Evolutionary conservation across 1,140 invertebrate species (phyloP).

Genomic region (Octopus sinensis): DNA sequence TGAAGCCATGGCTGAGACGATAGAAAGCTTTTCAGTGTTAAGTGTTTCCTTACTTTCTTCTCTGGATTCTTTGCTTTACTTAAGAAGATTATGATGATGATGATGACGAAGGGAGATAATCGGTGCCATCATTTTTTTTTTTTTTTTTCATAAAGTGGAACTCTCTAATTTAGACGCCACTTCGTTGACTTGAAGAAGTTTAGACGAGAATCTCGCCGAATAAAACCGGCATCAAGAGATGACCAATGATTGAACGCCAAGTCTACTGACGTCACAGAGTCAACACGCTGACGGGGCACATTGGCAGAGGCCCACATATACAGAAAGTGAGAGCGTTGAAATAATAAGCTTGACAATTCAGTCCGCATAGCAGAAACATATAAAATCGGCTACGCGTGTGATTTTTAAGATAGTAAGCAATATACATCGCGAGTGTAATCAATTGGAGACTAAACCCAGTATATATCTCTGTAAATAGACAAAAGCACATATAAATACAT

Average conservation of each 20-base stretch:
- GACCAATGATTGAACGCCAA: conserved; percentile 47
- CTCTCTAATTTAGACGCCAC: conserved; percentile 26
- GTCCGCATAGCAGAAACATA: no score
- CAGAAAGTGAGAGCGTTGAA: background rate
- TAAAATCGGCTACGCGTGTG: no score
- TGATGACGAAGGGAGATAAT: background rate
- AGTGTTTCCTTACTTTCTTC: background rate
- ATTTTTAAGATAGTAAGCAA: no score
- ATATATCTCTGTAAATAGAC: no score
- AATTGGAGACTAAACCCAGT: no score
- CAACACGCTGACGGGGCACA: background rate
- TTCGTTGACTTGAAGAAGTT: background rate
- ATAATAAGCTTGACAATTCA: no score
- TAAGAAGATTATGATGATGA: background rate
- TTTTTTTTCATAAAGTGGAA: background rate
- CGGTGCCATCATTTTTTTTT: background rate
- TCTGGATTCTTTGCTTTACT: background rate
- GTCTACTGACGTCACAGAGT: conserved; percentile 31
- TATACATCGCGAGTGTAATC: no score
- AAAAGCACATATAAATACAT: no score
- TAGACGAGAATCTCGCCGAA: background rate
- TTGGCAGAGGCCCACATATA: background rate
- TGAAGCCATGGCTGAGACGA: background rate
- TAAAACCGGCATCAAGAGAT: background rate
- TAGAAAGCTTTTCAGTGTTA: background rate